phyloP scores from a whole-genome alignment of 2,113 vertebrate species.

The Zosterops hypoxanthus region DNA sequence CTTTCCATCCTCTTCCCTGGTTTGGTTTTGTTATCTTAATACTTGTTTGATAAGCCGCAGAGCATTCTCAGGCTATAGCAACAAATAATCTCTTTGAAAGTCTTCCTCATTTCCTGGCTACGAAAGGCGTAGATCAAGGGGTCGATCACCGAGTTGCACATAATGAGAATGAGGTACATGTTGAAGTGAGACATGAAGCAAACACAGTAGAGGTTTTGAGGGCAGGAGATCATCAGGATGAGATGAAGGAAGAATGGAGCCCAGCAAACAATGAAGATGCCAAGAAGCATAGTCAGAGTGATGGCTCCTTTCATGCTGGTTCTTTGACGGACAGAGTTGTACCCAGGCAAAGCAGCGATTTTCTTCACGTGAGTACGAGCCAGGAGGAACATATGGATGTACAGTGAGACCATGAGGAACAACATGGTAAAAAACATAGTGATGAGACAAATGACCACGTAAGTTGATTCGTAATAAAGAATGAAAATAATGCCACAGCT shows the following conservation, averaged over 20 bases:
- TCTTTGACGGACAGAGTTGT: conserved; percentile 81
- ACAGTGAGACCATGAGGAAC: conserved; percentile 91
- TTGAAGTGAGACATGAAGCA: conserved; percentile 99
- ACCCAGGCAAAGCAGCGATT: conserved; percentile 86
- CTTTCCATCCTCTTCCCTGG: not conserved
- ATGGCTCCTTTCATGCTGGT: conserved; percentile 91
- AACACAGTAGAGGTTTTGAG: conserved; percentile 91
- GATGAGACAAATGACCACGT: conserved; percentile 90
- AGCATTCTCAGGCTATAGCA: conserved; percentile 78
- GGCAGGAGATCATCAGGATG: conserved; percentile 94
- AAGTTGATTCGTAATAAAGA: conserved; percentile 89
- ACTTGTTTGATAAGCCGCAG: conserved; percentile 77
- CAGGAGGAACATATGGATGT: conserved; percentile 95
- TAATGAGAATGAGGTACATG: conserved; percentile 96
- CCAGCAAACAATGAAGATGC: conserved; percentile 95
- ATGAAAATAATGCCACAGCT: conserved; percentile 94
- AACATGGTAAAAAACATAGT: conserved; percentile 95
- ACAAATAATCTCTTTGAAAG: conserved; percentile 91
- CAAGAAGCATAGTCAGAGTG: conserved; percentile 91
- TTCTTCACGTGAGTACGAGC: conserved; percentile 89
- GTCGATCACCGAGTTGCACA: conserved; percentile 95
- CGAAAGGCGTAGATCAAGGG: conserved; percentile 95
- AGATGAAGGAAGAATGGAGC: conserved; percentile 96
- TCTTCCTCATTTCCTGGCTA: conserved; percentile 95
- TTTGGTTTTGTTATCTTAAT: conserved; percentile 63